Conservation (phyloP, 2,113 vertebrate species). For the Uria lomvia region DNA sequence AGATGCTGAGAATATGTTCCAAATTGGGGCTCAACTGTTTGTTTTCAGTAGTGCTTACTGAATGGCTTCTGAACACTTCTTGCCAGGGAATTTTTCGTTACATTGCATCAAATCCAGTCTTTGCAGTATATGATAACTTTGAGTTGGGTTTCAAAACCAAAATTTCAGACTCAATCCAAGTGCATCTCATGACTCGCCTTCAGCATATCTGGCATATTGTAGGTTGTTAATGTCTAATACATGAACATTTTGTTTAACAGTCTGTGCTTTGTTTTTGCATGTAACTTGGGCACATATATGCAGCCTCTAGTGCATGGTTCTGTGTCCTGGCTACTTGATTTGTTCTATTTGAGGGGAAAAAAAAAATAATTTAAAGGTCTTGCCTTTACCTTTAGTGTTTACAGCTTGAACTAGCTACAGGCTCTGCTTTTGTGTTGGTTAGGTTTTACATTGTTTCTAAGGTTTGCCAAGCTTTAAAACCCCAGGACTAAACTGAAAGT, state of each 20-base stretch:
- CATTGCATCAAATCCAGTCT: neutral
- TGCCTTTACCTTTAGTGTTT: neutral
- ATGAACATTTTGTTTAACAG: neutral
- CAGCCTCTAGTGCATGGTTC: neutral
- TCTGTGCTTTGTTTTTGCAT: neutral
- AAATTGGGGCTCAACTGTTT: neutral
- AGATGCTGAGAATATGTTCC: neutral
- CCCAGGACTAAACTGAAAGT: neutral
- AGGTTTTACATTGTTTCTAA: neutral
- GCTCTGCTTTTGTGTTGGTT: neutral
- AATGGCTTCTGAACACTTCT: neutral
- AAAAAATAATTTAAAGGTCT: neutral
- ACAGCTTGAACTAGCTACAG: neutral
- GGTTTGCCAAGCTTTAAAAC: neutral
- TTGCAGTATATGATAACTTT: neutral
- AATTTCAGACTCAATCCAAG: neutral
- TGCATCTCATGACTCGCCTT: neutral
- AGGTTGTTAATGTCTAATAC: neutral
- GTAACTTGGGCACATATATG: neutral
- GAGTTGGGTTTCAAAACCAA: neutral
- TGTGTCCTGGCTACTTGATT: neutral
- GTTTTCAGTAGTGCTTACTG: neutral
- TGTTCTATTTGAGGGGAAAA: neutral
- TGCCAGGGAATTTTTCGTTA: neutral
- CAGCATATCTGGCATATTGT: neutral